phyloP scores from a whole-genome alignment of 2,113 vertebrate species.

The Chloroceryle aenea region DNA sequence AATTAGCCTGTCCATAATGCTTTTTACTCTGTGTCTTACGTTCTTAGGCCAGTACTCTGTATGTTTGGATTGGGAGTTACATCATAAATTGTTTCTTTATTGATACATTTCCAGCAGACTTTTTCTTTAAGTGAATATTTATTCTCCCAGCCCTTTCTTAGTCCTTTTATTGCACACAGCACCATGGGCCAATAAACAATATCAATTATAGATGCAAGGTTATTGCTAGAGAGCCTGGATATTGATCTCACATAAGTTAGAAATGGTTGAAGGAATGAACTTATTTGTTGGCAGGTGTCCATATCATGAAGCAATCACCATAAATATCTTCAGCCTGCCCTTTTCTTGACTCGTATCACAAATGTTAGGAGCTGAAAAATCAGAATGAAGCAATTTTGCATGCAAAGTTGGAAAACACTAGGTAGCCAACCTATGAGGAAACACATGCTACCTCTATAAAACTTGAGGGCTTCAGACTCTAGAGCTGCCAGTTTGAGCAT shows the following conservation, averaged over 20 bases:
- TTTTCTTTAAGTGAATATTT: constrained; percentile 24
- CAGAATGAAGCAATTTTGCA: background rate
- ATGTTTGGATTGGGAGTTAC: background rate
- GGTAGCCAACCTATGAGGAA: background rate
- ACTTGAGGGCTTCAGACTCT: background rate
- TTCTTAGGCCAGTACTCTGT: background rate
- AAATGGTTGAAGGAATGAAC: constrained; percentile 55
- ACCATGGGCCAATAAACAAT: constrained; percentile 45
- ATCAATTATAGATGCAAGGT: constrained; percentile 66
- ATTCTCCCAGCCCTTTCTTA: background rate
- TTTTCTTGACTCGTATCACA: constrained; percentile 34
- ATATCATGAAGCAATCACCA: constrained; percentile 56
- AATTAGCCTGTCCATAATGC: background rate
- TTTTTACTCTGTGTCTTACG: background rate
- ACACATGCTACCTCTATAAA: background rate
- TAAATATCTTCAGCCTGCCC: constrained; percentile 33
- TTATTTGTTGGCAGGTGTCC: constrained; percentile 63
- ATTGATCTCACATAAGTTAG: constrained; percentile 52
- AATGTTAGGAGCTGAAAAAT: constrained; percentile 1
- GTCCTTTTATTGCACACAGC: constrained; percentile 29
- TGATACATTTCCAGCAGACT: background rate
- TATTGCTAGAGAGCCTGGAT: constrained; percentile 56
- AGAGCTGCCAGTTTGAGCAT: background rate
- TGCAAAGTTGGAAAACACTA: background rate
- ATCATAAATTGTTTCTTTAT: background rate